Evolutionary conservation across 2,888 invertebrate genomes (phyloP).

Genomic region (Cephus runcator): DNA sequence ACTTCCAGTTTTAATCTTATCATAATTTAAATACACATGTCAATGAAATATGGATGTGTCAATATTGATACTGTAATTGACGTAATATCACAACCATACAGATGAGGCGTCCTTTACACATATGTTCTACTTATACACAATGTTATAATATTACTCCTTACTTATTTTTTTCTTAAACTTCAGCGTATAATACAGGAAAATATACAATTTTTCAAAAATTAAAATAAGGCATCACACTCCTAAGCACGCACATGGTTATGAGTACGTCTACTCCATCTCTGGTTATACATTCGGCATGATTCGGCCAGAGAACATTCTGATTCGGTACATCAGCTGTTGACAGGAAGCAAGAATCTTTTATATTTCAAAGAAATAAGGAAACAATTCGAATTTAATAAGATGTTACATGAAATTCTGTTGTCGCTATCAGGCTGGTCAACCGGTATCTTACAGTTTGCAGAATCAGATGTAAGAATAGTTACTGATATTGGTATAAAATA

Average conservation of each 20-base stretch:
- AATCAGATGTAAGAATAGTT: conserved; percentile 51
- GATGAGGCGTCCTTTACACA: background rate
- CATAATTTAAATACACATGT: background rate
- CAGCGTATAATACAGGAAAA: background rate
- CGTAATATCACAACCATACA: background rate
- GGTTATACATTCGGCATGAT: background rate
- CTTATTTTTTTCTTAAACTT: background rate
- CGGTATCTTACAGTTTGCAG: conserved; percentile 50
- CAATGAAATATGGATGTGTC: background rate
- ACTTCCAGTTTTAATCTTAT: background rate
- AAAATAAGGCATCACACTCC: background rate
- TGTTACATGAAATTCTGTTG: conserved; percentile 77
- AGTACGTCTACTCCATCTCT: too few relatives aligned
- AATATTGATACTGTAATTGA: background rate
- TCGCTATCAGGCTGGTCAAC: conserved; percentile 73
- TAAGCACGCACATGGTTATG: background rate
- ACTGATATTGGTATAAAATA: conserved; percentile 2
- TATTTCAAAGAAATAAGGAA: background rate
- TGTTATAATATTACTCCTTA: background rate
- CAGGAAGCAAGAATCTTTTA: too few relatives aligned
- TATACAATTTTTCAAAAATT: background rate
- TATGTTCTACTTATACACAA: background rate
- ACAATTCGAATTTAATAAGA: conserved; percentile 48
- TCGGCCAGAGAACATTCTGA: too few relatives aligned
- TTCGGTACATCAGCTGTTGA: background rate